Evolutionary conservation across 2,797 vertebrate species (phyloP), one percentile per base, ranked within the genome.

Genomic region (Danio tinwini): DNA sequence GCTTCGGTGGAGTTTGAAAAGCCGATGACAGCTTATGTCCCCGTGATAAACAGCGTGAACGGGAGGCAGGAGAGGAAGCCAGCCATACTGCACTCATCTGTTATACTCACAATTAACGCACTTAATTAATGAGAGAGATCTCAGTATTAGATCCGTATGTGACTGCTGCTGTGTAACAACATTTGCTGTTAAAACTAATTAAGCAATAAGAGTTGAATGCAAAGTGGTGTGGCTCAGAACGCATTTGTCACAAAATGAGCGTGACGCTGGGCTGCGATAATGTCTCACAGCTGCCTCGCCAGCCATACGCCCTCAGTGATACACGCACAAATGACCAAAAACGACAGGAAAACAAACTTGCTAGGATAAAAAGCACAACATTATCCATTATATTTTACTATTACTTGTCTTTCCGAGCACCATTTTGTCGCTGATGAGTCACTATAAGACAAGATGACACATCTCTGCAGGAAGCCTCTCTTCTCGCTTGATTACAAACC

Each of bases 11-110:
- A 72, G 81, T 84, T 79, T 84, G 74, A 87, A 81, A 89, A 84
- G 80, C 69, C 61, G 61, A 80, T 63, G 84, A 83, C 52, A 87
- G 80, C 82, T 85, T 83, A 80, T 86, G 87, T 87, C 85, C 86
- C 58, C 0, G 84, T 81, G 73, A 81, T 88, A 85, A 88, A 88
- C 81, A 86, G 78, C 72, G 78, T 70, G 61, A 82, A 75, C 74
- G 64, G 82, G 82, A 83, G 70, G 81, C 82, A 70, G 79, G 70
- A 49, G 69, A 84, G 76, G 85, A 81, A 85, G 78, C 85, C 85
- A 87, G 65, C 85, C 85, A 87, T 85, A 79, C 83, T 81, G 84
- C 85, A 85, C 81, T 87, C 85, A 86, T 88, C 87, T 87, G 85
- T 84, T 85, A 85, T 82, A 85, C 83, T 88, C 80, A 84, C 85